Base-by-base conservation (phyloP, 2,113 vertebrate species). In the Synodontis membranacea region DNA sequence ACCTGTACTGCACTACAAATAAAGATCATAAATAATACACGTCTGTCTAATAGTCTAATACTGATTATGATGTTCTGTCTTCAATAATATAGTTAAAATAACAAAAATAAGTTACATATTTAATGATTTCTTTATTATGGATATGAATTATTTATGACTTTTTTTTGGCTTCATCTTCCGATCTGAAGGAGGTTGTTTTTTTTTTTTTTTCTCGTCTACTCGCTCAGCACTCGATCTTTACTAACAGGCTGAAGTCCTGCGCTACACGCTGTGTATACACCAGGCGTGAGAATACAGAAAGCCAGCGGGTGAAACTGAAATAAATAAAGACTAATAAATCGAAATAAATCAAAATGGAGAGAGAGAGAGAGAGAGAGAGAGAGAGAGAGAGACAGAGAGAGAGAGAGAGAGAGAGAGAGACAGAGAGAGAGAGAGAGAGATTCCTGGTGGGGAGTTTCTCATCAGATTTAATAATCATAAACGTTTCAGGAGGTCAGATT, bases 381-480 rank as follows among this genome's bases (percentile, higher is more conserved):
- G 52, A 58, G 50, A 80, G 8, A n/a, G n/a, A n/a, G n/a, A n/a
- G n/a, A 64, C 1, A 12, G 21, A 39, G 78, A 56, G 19, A 39
- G 56, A 82, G 12, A 82, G 5, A 46, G 31, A n/a, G 58, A 82
- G 39, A 82, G n/a, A n/a, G n/a, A n/a, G n/a, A n/a, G n/a, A 64
- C 1, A 12, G 21, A 39, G 78, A 56, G 19, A 39, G 56, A 82
- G 12, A 82, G 5, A 46, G 31, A n/a, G 58, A 82, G 39, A 82
- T 76, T 85, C 34, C 48, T 74, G 23, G 3, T 4, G 34, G 58
- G 58, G 60, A 50, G 54, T 86, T 74, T 56, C 79, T 86, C 54
- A 62, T 14, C 28, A 83, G 75, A 64, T 80, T 79, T 68, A 86
- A 83, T 89, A 83, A 87, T 83, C 81, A 80, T 60, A 83, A 80